Evolutionary conservation across 2,113 vertebrate species (phyloP).

Genomic region (Rhinogobius similis): DNA sequence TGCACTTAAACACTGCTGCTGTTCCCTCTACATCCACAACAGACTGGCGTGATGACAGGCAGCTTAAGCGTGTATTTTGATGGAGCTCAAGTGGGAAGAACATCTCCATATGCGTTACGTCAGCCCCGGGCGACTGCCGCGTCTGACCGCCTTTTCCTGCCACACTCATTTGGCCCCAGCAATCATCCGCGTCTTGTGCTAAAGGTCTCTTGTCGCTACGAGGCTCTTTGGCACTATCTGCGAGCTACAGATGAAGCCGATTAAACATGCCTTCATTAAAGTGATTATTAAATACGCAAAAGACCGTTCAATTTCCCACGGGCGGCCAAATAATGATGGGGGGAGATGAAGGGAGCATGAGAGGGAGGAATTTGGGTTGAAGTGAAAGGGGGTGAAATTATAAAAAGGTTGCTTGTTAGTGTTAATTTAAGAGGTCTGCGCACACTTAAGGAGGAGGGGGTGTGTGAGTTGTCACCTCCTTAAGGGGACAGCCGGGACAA

Average conservation of each 20-base stretch:
- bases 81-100: conserved; percentile 67
- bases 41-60: conserved; percentile 56
- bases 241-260: conserved; percentile 67
- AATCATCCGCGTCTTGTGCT: conserved; percentile 73
- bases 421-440: conserved; percentile 47
- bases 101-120: conserved; percentile 74
- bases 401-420: conserved; percentile 52
- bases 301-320: conserved; percentile 64
- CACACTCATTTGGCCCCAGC: conserved; percentile 73
- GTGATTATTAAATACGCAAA: conserved; percentile 67
- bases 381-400: conserved; percentile 23
- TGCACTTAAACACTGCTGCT: conserved; percentile 32
- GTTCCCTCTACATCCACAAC: conserved; percentile 7
- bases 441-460: conserved; percentile 44
- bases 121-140: conserved; percentile 60
- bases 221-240: conserved; percentile 75
- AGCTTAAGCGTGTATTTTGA: conserved; percentile 61
- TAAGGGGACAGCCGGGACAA: conserved; percentile 56
- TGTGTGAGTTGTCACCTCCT: conserved; percentile 54
- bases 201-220: conserved; percentile 78
- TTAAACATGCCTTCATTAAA: conserved; percentile 80
- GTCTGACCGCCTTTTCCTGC: conserved; percentile 73
- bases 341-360: conserved; percentile 12
- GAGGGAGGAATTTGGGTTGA: conserved; percentile 27
- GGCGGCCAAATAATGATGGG: conserved; percentile 66